These are phyloP conservation scores for Agrenia bidenticulata DNA, from an alignment of 2,888 invertebrate species.

Conservation along the genomic window DNA sequence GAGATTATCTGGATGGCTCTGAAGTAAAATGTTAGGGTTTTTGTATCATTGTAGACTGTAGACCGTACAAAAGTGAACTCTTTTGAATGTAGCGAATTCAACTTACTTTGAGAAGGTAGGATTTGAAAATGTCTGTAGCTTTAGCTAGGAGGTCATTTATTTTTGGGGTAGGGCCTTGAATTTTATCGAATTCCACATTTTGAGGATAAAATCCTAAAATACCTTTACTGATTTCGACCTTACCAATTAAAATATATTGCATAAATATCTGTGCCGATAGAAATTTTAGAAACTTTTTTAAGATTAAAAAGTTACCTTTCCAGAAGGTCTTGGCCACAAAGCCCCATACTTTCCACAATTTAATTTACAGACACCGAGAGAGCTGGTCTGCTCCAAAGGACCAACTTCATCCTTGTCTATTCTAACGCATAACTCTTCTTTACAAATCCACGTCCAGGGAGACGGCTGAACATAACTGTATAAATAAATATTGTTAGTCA, in stretches of 20 bases:
- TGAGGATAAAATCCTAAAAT: constrained; percentile 46
- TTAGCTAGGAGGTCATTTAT: constrained; percentile 27
- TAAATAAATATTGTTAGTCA: too few relatives aligned
- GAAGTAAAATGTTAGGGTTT: not conserved
- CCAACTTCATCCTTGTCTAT: constrained; percentile 28
- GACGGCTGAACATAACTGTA: constrained; percentile 28
- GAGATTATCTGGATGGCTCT: constrained; percentile 46
- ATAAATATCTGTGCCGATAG: not conserved
- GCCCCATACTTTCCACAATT: constrained; percentile 52
- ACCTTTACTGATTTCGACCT: constrained; percentile 41
- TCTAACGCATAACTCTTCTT: constrained; percentile 40
- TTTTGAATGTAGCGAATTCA: not conserved
- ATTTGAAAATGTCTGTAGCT: constrained; percentile 36
- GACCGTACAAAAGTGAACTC: not conserved
- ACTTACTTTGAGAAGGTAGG: constrained; percentile 42
- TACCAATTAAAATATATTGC: too few relatives aligned
- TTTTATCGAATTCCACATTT: constrained; percentile 41
- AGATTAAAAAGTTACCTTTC: constrained; percentile 36
- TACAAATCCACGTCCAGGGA: constrained; percentile 46
- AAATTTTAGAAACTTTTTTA: not conserved
- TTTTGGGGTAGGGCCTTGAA: constrained; percentile 59
- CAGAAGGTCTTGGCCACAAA: constrained; percentile 53
- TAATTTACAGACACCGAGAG: constrained; percentile 52
- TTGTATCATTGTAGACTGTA: too few relatives aligned
- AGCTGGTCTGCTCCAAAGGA: constrained; percentile 26